Evolutionary conservation across 1,140 invertebrate genomes (phyloP), one percentile per base, ranked within the genome.

Genomic region (Chironomus tepperi): DNA sequence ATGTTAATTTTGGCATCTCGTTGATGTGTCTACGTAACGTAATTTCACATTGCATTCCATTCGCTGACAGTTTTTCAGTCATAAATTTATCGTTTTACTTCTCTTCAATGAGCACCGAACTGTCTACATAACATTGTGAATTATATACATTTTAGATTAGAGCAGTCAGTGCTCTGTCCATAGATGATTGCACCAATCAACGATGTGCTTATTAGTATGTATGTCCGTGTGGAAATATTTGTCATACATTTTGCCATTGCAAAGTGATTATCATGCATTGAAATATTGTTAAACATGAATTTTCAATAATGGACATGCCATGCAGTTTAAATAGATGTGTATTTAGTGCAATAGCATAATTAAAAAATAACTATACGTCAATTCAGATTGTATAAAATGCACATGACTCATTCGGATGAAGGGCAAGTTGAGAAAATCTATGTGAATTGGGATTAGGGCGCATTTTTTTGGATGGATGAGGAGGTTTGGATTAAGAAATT

Each of bases 1-100:
- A 57, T 57, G 47, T 57, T 57, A 57, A 57, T 57, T 34, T 57
- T 57, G 47, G 47, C 47, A 57, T 57, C n/a, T n/a, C 47, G 47
- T 57, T 57, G 12, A 15, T n/a, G n/a, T n/a, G n/a, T 57, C 12
- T 57, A 57, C 47, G 5, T 34, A 47, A 47, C 10, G n/a, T 57
- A 57, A 57, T 57, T 57, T 57, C 12, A 57, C 12, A n/a, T 12
- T 57, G 12, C 47, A 57, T 57, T n/a, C n/a, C 47, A n/a, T 57
- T n/a, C n/a, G 47, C 47, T 57, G 47, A 57, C 47, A 57, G 12
- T 12, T 1, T n/a, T 12, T 57, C 12, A 15, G 12, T 57, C 47
- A 57, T 57, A 57, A 57, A 57, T 57, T n/a, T 57, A n/a, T 15
- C 24, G 1, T 34, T 34, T 34, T 34, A 34, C 24, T 34, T 34